Base-by-base conservation (phyloP, 2,888 invertebrate genomes). In the Euplexia lucipara region DNA sequence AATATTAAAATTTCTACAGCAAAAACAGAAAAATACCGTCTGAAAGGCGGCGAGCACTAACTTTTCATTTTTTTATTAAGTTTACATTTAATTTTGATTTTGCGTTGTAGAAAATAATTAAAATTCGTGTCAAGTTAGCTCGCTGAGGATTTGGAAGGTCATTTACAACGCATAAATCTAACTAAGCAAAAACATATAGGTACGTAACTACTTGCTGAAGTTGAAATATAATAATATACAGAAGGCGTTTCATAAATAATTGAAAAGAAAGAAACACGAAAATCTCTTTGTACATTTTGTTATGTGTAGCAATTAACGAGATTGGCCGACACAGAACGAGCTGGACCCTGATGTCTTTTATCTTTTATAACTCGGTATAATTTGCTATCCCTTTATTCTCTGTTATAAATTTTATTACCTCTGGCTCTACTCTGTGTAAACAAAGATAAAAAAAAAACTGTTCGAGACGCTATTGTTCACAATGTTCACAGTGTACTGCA, bases 11-110 rank as follows among this genome's bases (percentile, higher is more conserved):
- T 60, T 67, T 59, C 49, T 59, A 22, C 45, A 3, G 41, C 49
- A 26, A 58, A 59, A 68, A 70, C 18, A 70, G 45, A 75, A 42
- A 59, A 72, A 69, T 22, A 44, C 22, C 30, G 9, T 37, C 53
- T 56, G 54, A 59, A 54, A 52, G 39, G 47, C 59, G 58, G 41
- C 52, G 26, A 42, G 6, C 37, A 20, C 42, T 47, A 49, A 53
- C 32, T 54, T 64, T 37, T 44, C 12, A 61, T 67, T 63, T 59
- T 54, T 61, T 72, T 76, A 76, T 32, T 61, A 59, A 75, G 72
- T 68, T 76, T 75, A 59, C 58, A 52, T 76, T 72, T 68, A 45
- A 75, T 72, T 72, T 64, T 60, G 54, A 71, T 59, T 68, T 32
- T 30, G 35, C 59, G 54, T 47, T 64, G 73, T 22, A 48, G 10